Evolutionary conservation across 1,140 invertebrate genomes (phyloP), one percentile per base, ranked within the genome.

Genomic region (Euwallacea fornicatus): DNA sequence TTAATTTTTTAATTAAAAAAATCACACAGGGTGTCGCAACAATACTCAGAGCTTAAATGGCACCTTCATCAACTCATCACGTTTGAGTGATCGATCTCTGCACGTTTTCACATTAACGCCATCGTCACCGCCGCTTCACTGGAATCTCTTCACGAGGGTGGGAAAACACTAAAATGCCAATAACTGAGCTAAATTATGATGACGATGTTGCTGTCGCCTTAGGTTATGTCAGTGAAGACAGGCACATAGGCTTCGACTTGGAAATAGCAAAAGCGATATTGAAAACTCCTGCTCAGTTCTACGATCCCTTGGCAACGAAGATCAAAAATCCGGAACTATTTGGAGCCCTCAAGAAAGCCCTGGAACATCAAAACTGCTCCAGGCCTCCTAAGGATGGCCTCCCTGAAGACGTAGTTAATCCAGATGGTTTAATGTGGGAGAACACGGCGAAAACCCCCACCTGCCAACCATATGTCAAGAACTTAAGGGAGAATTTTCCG

Each of bases 271-370:
- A 78, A 60, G 47, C 84, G 0, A 81, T 85, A 0, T 67, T 88
- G 2, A 75, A 80, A 46, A 76, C 82, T 4, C 55, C 88, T 69
- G 87, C 86, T 0, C 78, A 79, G 59, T 88, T 86, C 72, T 87
- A 89, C 71, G 85, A 85, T 9, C 84, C 86, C 0, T 83, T 89
- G 6, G 86, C 84, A 0, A 78, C 84, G 59, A 85, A 85, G 15
- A 66, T 82, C 0, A 83, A 86, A 16, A 82, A 83, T 42, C 83
- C 84, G 0, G 78, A 84, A 7, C 75, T 79, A 0, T 88, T 85
- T 71, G 65, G 83, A 33, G 75, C 76, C 46, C 72, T 84, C 2
- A 75, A 80, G 21, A 33, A 33, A 33, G 4, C 21, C 21, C 21
- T 33, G 1, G 21, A 33, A 33, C 21, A 33, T 33, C 21, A 0